Evolutionary conservation across 1,140 invertebrate species (phyloP).

Genomic region (Glomeris maerens): DNA sequence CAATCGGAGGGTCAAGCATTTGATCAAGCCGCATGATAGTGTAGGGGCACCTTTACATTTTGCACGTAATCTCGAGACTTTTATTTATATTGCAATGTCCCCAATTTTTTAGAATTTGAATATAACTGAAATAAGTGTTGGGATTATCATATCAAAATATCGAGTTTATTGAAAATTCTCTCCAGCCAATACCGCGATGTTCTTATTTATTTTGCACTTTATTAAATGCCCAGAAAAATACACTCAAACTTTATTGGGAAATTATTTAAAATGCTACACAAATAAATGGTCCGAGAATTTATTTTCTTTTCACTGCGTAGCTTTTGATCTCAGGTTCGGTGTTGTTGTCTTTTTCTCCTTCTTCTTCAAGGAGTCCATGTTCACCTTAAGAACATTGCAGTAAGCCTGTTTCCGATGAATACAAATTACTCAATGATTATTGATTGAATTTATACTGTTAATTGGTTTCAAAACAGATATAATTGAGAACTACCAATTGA

Average conservation of each 20-base stretch:
- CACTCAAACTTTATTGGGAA: neutral
- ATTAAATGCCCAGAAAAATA: neutral
- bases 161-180: too few relatives aligned
- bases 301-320: neutral
- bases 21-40: too few relatives aligned
- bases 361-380: constrained; percentile 15
- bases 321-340: neutral
- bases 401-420: constrained; percentile 2
- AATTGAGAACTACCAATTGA: constrained; percentile 28
- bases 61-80: too few relatives aligned
- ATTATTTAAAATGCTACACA: neutral
- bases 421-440: neutral
- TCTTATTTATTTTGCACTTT: too few relatives aligned
- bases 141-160: too few relatives aligned
- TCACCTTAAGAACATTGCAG: constrained; percentile 12
- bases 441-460: neutral
- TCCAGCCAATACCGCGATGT: too few relatives aligned
- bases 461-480: neutral
- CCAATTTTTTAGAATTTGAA: too few relatives aligned
- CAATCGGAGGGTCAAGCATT: too few relatives aligned
- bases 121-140: too few relatives aligned
- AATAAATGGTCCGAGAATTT: too few relatives aligned
- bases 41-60: too few relatives aligned
- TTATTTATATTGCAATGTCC: too few relatives aligned
- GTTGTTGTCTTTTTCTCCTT: constrained; percentile 12